A percentile compares a stretch with the other conserved stretches of the same genome.
These are phyloP conservation scores for Aphaenogaster ashmeadi DNA, from an alignment of 1,140 invertebrate species.

Conservation along the genomic window DNA sequence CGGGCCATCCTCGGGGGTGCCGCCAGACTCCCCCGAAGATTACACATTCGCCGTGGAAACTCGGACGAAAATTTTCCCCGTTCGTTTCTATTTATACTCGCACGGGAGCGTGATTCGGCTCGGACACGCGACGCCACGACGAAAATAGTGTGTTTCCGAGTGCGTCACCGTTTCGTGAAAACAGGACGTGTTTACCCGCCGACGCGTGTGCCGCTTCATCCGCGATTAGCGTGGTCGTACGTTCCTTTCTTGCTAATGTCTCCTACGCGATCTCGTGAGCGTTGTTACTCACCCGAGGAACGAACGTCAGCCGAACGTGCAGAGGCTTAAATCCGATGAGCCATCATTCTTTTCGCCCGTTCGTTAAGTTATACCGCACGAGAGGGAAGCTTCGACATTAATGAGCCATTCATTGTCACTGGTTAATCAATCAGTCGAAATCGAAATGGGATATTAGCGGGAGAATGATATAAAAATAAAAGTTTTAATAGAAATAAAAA, in stretches of 20 bases:
- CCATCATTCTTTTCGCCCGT: not conserved
- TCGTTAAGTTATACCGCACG: not conserved
- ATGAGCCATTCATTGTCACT: not conserved
- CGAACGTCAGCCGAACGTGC: not conserved
- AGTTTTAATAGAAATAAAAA: no score
- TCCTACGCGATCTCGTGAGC: constrained; percentile 36
- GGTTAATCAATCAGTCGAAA: not conserved
- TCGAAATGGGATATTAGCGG: not conserved
- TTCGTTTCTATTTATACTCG: constrained; percentile 20
- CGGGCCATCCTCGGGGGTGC: not conserved
- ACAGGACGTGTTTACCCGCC: constrained; percentile 71
- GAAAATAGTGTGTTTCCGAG: constrained; percentile 64
- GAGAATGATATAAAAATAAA: not conserved
- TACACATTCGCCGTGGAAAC: not conserved
- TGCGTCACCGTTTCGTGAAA: constrained; percentile 66
- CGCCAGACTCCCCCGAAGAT: not conserved
- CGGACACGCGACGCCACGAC: constrained; percentile 39
- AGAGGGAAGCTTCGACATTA: not conserved
- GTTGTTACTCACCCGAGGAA: not conserved
- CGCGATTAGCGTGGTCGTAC: constrained; percentile 62
- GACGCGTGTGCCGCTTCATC: constrained; percentile 29
- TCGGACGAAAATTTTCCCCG: not conserved
- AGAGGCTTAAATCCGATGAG: not conserved
- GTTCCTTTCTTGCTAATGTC: constrained; percentile 57
- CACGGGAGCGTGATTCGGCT: not conserved